Percentiles rank a stretch among this genome's conserved stretches.
These are phyloP conservation scores for Apeira syringaria DNA, from an alignment of 2,888 invertebrate genomes.

Conservation along the genomic window DNA sequence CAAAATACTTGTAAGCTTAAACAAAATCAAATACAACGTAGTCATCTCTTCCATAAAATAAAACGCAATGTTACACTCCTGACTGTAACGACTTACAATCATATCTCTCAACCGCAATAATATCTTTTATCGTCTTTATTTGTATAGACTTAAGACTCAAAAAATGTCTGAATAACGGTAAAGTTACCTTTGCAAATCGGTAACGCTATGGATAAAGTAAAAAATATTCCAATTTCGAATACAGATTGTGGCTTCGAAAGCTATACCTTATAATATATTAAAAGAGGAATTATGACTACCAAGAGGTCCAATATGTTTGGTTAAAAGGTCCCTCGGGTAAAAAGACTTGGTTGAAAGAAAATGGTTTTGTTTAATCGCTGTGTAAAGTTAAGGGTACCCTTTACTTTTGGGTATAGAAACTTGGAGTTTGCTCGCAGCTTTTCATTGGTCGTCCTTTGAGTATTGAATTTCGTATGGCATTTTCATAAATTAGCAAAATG, in stretches of 20 bases:
- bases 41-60: slow-evolving; percentile 39
- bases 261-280: slow-evolving; percentile 65
- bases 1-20: neutral
- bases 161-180: slow-evolving; percentile 2
- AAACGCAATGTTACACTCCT: slow-evolving; percentile 37
- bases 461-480: neutral
- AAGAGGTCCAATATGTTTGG: slow-evolving; percentile 42
- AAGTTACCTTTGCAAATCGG: slow-evolving; percentile 25
- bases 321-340: slow-evolving; percentile 27
- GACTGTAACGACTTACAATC: slow-evolving; percentile 27
- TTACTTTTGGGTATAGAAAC: slow-evolving; percentile 10
- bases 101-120: slow-evolving; percentile 7
- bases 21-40: slow-evolving; percentile 15
- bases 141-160: slow-evolving; percentile 19
- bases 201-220: slow-evolving; percentile 49
- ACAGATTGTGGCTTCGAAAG: slow-evolving; percentile 52
- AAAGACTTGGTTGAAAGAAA: slow-evolving; percentile 14
- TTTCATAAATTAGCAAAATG: slow-evolving; percentile 5
- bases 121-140: slow-evolving; percentile 16
- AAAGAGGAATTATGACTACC: slow-evolving; percentile 57
- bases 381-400: slow-evolving; percentile 18
- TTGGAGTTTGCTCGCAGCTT: slow-evolving; percentile 8
- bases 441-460: slow-evolving; percentile 7
- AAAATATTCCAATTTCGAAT: slow-evolving; percentile 62
- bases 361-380: slow-evolving; percentile 27